A percentile compares a stretch with the other conserved stretches of the same genome.
phyloP scores from a whole-genome alignment of 2,888 invertebrate species.

The Crematogaster levior region DNA sequence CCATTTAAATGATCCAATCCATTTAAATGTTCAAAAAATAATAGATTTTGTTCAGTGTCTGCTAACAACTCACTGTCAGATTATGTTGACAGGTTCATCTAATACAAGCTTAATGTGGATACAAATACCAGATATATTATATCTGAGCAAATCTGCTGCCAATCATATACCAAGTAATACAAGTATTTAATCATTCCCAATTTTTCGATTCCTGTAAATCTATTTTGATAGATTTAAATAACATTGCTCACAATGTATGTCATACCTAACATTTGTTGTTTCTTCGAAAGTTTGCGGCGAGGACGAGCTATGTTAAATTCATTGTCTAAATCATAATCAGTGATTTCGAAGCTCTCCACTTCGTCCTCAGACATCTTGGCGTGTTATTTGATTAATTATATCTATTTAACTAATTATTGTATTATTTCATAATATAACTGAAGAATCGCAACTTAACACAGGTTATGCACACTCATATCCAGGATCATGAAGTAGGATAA shows the following conservation, averaged over 20 bases:
- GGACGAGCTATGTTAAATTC: conserved; percentile 95
- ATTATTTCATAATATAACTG: not conserved
- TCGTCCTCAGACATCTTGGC: conserved; percentile 92
- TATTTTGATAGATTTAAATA: not conserved
- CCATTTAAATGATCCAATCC: too few species aligned
- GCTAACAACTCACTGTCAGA: too few species aligned
- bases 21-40: too few species aligned
- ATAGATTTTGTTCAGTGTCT: too few species aligned
- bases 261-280: conserved; percentile 97
- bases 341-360: conserved; percentile 97
- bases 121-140: too few species aligned
- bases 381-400: conserved; percentile 1
- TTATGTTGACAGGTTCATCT: too few species aligned
- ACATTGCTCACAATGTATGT: not conserved
- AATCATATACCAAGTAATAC: not conserved
- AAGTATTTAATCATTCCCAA: not conserved
- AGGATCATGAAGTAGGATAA: too few species aligned
- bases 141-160: too few species aligned
- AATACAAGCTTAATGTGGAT: too few species aligned
- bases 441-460: too few species aligned
- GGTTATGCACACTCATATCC: too few species aligned
- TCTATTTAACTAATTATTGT: too few species aligned
- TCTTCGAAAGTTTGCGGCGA: conserved; percentile 91
- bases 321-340: conserved; percentile 96
- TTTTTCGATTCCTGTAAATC: not conserved